Conservation (phyloP, 2,888 invertebrate genomes). For the Ophioninae sp. region DNA sequence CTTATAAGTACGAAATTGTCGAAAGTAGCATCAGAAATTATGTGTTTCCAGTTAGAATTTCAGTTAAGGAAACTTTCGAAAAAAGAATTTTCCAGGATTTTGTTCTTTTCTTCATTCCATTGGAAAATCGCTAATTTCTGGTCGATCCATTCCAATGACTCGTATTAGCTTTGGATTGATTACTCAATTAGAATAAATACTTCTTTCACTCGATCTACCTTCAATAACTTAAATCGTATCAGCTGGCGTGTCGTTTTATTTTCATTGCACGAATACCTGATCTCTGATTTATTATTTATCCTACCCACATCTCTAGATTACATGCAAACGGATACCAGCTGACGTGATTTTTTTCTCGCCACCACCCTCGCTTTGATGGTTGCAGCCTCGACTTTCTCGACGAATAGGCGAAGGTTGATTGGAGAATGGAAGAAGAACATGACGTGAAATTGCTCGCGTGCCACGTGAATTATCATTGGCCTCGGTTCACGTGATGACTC, state of each 20-base stretch:
- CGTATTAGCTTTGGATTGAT: too few relatives aligned
- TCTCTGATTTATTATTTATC: slow-evolving; percentile 76
- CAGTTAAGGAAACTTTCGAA: background rate
- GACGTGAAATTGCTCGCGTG: slow-evolving; percentile 77
- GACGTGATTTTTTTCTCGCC: slow-evolving; percentile 14
- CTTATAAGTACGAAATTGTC: background rate
- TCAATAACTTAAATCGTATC: too few relatives aligned
- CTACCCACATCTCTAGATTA: slow-evolving; percentile 68
- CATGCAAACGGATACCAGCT: slow-evolving; percentile 27
- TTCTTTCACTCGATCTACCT: too few relatives aligned
- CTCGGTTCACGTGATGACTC: slow-evolving; percentile 72
- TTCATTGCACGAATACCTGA: slow-evolving; percentile 73
- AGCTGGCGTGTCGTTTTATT: slow-evolving; percentile 42
- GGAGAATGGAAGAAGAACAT: slow-evolving; percentile 71
- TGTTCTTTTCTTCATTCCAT: background rate
- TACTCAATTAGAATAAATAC: too few relatives aligned
- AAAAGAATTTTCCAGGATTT: background rate
- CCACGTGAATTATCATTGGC: slow-evolving; percentile 79
- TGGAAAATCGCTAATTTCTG: background rate
- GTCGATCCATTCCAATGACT: background rate
- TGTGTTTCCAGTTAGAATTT: background rate
- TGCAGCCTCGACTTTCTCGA: slow-evolving; percentile 39
- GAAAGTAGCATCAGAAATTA: background rate
- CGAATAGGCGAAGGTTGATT: slow-evolving; percentile 56
- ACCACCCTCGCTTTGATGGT: slow-evolving; percentile 33